These are phyloP conservation scores for Heliconius ismenius DNA, from an alignment of 2,888 invertebrate genomes.

Conservation along the genomic window DNA sequence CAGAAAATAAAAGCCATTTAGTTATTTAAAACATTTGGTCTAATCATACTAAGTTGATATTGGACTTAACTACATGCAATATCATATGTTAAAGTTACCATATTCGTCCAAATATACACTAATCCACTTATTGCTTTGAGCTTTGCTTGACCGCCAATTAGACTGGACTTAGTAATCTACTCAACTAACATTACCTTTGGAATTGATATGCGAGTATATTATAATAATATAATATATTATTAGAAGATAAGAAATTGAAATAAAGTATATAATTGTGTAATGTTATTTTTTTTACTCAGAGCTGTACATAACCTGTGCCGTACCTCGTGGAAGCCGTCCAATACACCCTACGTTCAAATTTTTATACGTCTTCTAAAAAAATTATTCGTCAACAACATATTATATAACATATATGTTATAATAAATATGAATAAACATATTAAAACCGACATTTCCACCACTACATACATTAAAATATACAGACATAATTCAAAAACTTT, in stretches of 20 bases:
- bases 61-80: background rate
- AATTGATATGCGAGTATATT: no score
- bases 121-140: background rate
- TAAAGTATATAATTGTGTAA: no score
- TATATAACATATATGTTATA: background rate
- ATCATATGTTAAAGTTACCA: background rate
- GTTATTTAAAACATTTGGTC: background rate
- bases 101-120: background rate
- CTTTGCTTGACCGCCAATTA: background rate
- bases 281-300: no score
- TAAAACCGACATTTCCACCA: background rate
- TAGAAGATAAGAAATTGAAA: no score
- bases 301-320: no score
- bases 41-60: background rate
- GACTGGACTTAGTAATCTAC: background rate
- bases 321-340: no score
- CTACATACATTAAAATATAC: constrained; percentile 13
- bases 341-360: no score
- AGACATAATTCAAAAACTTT: constrained; percentile 19
- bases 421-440: background rate
- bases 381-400: background rate
- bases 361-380: no score
- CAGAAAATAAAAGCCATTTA: background rate
- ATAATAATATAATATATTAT: no score
- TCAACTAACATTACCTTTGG: background rate